Conservation (phyloP, 2,888 invertebrate species). For the Saturnia japonica region DNA sequence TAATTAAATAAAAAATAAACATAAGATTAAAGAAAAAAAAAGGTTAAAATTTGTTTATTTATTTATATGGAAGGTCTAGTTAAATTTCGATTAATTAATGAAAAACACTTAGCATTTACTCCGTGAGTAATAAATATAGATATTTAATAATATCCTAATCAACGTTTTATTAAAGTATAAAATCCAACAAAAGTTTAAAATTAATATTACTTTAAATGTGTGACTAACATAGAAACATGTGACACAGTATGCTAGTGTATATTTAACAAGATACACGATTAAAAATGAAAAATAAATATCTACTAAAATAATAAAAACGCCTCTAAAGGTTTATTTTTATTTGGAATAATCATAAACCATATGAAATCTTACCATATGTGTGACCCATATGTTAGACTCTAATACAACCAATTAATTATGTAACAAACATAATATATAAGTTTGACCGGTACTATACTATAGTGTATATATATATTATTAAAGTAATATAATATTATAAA, state of each 20-base stretch:
- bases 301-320: not conserved
- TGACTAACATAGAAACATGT: not conserved
- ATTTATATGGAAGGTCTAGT: not conserved
- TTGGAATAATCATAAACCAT: not conserved
- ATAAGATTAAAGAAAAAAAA: too few species aligned
- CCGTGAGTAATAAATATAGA: not conserved
- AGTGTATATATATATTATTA: too few species aligned
- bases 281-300: not conserved
- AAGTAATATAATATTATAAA: too few species aligned
- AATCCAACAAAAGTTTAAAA: not conserved
- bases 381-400: not conserved
- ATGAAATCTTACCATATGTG: not conserved
- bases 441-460: not conserved
- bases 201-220: not conserved
- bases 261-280: not conserved
- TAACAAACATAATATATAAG: not conserved
- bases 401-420: not conserved
- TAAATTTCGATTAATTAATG: not conserved
- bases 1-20: too few species aligned
- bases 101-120: not conserved
- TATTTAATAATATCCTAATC: not conserved
- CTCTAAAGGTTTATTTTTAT: not conserved
- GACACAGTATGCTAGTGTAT: not conserved
- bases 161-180: not conserved
- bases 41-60: not conserved